Evolutionary conservation across 2,797 vertebrate species (phyloP).

Genomic region (Carcharodon carcharias): DNA sequence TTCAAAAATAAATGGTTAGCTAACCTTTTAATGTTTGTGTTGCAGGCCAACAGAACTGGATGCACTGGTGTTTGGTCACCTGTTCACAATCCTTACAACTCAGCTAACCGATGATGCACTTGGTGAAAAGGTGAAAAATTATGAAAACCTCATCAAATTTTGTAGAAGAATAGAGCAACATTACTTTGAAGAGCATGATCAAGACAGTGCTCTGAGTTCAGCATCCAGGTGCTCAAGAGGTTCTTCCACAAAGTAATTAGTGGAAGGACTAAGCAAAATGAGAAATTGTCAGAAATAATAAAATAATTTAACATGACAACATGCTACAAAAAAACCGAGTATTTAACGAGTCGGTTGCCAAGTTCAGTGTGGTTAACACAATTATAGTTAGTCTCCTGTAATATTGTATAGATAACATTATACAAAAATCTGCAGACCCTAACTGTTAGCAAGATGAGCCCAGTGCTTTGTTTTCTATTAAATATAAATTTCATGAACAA

Average conservation of each 20-base stretch:
- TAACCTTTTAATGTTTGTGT: constrained; percentile 39
- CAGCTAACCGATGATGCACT: constrained; percentile 80
- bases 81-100: constrained; percentile 95
- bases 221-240: constrained; percentile 50
- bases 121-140: constrained; percentile 81
- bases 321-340: not conserved
- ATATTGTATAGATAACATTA: not conserved
- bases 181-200: constrained; percentile 76
- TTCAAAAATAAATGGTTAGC: not conserved
- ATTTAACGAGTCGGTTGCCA: not conserved
- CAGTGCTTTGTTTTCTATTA: constrained; percentile 45
- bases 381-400: not conserved
- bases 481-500: constrained; percentile 63
- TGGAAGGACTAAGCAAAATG: not conserved
- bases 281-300: not conserved
- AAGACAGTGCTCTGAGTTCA: constrained; percentile 50
- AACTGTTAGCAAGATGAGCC: not conserved
- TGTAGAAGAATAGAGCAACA: constrained; percentile 87
- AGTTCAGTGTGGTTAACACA: not conserved
- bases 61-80: constrained; percentile 88
- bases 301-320: not conserved
- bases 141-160: constrained; percentile 85
- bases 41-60: constrained; percentile 80
- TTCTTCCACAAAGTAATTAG: constrained; percentile 40
- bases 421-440: not conserved